These are phyloP conservation scores for Chrysaora quinquecirrha DNA, from an alignment of 30 jellyfish, hydroid and myxozoan species.

Conservation along the genomic window DNA sequence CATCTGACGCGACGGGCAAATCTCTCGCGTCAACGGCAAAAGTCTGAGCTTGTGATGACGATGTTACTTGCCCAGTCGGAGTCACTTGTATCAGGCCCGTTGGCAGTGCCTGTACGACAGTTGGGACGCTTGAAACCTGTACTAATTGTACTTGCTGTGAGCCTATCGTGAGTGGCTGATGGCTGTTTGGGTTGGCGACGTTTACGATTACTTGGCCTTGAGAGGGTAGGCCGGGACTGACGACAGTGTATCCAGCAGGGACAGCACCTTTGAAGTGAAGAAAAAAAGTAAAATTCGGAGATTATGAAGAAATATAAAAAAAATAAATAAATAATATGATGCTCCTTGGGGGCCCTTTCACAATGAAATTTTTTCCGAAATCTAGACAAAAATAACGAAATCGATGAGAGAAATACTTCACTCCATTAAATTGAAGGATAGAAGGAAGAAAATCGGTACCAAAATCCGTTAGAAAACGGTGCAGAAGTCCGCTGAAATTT, in stretches of 20 bases:
- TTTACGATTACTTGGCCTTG: constrained; percentile 75
- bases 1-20: background rate
- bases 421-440: too few species aligned
- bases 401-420: too few species aligned
- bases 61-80: constrained; percentile 71
- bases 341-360: too few species aligned
- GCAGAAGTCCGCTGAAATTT: too few species aligned
- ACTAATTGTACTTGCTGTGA: constrained; percentile 78
- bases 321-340: too few species aligned
- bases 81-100: constrained; percentile 82
- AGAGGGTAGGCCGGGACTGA: constrained; percentile 75
- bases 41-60: constrained; percentile 30
- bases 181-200: constrained; percentile 58
- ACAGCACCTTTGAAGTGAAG: constrained; percentile 28
- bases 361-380: too few species aligned
- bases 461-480: too few species aligned
- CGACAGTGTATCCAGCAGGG: constrained; percentile 81
- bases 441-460: too few species aligned
- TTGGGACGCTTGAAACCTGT: constrained; percentile 80
- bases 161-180: constrained; percentile 52
- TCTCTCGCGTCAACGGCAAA: constrained; percentile 37
- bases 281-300: background rate
- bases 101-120: constrained; percentile 83
- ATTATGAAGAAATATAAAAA: too few species aligned
- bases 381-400: too few species aligned